Evolutionary conservation across 2,888 invertebrate genomes (phyloP), one percentile per base, ranked within the genome.

Genomic region (Exephanes ischioxanthus): DNA sequence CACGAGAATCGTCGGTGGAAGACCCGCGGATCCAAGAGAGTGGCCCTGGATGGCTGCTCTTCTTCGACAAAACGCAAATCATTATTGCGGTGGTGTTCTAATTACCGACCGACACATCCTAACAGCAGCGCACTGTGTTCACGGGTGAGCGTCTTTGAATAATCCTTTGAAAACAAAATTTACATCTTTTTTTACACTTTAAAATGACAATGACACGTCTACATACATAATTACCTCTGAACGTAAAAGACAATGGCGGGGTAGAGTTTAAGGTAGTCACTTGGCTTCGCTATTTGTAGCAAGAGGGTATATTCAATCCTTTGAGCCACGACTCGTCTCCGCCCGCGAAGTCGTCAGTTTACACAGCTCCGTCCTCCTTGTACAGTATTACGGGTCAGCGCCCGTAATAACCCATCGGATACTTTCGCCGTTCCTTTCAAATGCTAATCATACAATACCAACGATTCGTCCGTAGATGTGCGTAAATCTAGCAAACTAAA

Each of bases 31-130:
- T 90, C 95, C 94, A 1, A 94, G 94, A 68, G 97, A 97, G 91
- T 98, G 97, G 97, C 97, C 97, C 0, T 97, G 98, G 98, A 97
- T 98, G 95, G 97, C 96, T 0, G 97, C 97, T 1, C 93, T 98
- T 84, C 95, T 97, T 19, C 95, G 96, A 0, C 94, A 94, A 3
- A 95, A 95, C 26, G 93, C 94, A 73, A 95, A 96, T 91, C 96
- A 96, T 77, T 97, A 96, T 94, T 98, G 98, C 92, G 98, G 98
- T 0, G 98, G 97, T 0, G 96, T 96, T 0, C 95, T 98, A 63
- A 96, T 98, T 87, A 97, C 97, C 0, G 96, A 97, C 90, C 95
- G 95, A 77, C 97, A 97, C 91, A 95, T 98, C 19, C 95, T 98
- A 0, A 97, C 97, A 0, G 97, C 97, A 1, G 96, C 97, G 0